Evolutionary conservation across 2,113 vertebrate genomes (phyloP).

Genomic region (Tenrec ecaudatus): DNA sequence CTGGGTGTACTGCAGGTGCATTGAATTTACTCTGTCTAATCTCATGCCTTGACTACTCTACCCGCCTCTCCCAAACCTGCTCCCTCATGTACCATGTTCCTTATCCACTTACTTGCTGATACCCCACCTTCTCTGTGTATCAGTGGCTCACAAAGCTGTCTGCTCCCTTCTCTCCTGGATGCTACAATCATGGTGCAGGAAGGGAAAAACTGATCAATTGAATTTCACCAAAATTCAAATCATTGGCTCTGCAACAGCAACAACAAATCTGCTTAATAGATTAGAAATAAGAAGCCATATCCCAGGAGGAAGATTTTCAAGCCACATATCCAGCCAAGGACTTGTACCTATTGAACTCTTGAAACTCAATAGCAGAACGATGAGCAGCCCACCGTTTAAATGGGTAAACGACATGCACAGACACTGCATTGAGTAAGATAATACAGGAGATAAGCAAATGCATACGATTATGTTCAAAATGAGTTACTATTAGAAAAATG

Average conservation of each 20-base stretch:
- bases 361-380: slow-evolving; percentile 34
- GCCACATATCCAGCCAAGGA: background rate
- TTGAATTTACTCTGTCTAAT: background rate
- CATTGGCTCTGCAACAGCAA: background rate
- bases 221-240: slow-evolving; percentile 30
- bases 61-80: background rate
- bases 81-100: background rate
- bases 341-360: background rate
- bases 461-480: background rate
- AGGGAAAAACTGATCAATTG: slow-evolving; percentile 15
- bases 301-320: background rate
- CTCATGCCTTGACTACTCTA: background rate
- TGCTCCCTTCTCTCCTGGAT: background rate
- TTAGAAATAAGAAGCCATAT: background rate
- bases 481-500: background rate
- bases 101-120: background rate
- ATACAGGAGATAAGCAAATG: background rate
- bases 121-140: background rate
- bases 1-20: background rate
- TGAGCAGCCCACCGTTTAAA: background rate
- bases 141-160: background rate
- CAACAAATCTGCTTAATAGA: too few species aligned
- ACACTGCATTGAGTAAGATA: background rate
- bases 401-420: background rate
- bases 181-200: background rate